Evolutionary conservation across 2,113 vertebrate genomes (phyloP).

Genomic region (Lynx canadensis): DNA sequence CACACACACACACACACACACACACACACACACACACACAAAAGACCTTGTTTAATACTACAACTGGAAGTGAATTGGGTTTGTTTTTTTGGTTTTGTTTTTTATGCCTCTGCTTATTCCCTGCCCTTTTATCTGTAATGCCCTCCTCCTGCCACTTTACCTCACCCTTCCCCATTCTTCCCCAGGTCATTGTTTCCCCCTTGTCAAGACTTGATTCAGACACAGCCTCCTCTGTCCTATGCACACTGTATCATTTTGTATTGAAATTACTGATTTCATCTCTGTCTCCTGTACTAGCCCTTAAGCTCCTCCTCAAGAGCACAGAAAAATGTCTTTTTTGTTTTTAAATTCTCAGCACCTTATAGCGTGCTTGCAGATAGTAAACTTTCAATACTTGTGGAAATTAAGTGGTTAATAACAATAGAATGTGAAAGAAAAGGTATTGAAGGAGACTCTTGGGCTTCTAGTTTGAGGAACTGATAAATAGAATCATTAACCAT

Average conservation of each 20-base stretch:
- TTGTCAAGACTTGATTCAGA: background rate
- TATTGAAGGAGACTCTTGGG: background rate
- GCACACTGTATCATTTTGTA: background rate
- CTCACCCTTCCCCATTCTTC: background rate
- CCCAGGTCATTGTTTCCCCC: background rate
- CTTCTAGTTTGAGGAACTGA: background rate
- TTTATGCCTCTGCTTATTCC: background rate
- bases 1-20: too few species aligned
- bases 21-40: too few species aligned
- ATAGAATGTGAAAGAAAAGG: background rate
- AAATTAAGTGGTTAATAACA: background rate
- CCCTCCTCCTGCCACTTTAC: background rate
- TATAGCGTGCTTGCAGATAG: background rate
- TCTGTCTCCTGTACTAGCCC: background rate
- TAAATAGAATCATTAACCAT: background rate
- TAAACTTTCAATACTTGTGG: background rate
- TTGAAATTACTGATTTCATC: background rate
- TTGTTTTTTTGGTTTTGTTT: too few species aligned
- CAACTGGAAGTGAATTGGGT: too few species aligned
- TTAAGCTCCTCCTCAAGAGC: background rate
- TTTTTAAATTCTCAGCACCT: background rate
- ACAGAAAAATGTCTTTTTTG: background rate
- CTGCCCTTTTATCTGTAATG: background rate
- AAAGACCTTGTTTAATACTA: background rate
- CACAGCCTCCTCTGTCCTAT: background rate